Percentiles rank a stretch among this genome's conserved stretches.
Evolutionary conservation across 2,797 vertebrate genomes (phyloP).

Genomic region (Mycteria americana): DNA sequence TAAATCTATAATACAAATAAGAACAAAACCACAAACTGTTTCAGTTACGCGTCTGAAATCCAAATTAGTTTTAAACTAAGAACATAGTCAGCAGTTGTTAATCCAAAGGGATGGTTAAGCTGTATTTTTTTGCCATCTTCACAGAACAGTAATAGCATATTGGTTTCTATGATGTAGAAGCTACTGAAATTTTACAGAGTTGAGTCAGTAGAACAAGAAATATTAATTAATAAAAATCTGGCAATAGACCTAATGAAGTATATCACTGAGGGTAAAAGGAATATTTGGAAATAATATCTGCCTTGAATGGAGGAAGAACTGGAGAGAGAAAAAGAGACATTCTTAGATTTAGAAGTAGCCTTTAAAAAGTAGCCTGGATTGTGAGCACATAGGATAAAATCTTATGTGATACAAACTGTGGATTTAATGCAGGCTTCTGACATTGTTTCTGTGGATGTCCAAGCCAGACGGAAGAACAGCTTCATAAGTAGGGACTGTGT

Average conservation of each 20-base stretch:
- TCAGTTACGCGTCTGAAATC: background rate
- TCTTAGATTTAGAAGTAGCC: background rate
- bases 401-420: background rate
- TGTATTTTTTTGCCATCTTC: background rate
- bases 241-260: background rate
- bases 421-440: background rate
- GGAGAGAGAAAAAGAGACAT: background rate
- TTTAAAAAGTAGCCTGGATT: background rate
- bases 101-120: background rate
- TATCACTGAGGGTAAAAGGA: background rate
- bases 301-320: background rate
- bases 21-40: background rate
- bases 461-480: background rate
- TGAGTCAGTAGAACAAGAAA: background rate
- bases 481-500: background rate
- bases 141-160: background rate
- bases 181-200: background rate
- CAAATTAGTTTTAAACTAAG: background rate
- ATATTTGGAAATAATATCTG: background rate
- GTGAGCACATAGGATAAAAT: background rate
- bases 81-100: background rate
- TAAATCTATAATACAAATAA: background rate
- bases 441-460: background rate
- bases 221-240: background rate
- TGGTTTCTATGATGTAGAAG: background rate